Conservation (phyloP, 2,888 invertebrate genomes). For the Ametastegia equiseti region DNA sequence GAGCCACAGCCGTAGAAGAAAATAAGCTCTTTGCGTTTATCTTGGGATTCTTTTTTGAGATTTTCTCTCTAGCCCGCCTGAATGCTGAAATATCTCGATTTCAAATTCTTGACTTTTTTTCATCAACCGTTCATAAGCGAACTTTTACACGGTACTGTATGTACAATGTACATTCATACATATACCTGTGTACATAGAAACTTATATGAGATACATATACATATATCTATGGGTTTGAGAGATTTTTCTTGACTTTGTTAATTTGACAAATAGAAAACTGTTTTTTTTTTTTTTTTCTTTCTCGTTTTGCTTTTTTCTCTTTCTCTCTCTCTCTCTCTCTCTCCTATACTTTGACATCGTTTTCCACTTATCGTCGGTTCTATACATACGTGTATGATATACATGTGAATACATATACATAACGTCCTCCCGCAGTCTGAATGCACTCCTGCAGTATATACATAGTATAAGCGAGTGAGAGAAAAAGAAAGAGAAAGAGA, state of each 20-base stretch:
- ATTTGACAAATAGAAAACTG: not conserved
- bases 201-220: too few species aligned
- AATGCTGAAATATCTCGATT: too few species aligned
- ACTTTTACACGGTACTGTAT: too few species aligned
- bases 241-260: not conserved
- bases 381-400: not conserved
- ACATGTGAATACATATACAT: too few species aligned
- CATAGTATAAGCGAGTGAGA: not conserved
- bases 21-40: too few species aligned
- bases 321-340: not conserved
- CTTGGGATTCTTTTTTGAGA: too few species aligned
- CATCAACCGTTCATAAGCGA: too few species aligned
- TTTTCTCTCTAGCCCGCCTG: too few species aligned
- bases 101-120: too few species aligned
- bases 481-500: not conserved
- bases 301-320: not conserved
- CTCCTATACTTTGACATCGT: not conserved
- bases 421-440: not conserved
- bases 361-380: not conserved
- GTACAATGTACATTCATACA: too few species aligned
- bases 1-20: too few species aligned
- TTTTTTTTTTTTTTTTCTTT: not conserved
- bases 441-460: not conserved
- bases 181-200: too few species aligned
- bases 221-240: not conserved